phyloP scores from a whole-genome alignment of 53 echinoderm and acorn worm species.

The Astropecten irregularis region DNA sequence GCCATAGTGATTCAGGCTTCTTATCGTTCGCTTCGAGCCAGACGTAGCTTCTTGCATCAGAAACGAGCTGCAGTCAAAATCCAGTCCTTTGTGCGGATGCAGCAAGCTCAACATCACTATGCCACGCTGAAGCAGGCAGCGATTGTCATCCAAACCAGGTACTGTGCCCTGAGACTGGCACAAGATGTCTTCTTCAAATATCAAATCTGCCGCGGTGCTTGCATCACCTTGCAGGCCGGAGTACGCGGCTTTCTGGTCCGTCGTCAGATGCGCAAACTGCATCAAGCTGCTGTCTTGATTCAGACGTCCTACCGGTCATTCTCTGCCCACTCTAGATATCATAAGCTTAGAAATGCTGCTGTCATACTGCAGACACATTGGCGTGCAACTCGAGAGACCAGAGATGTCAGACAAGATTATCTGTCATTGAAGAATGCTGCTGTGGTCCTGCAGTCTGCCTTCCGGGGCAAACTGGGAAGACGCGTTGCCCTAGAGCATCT shows the following conservation, averaged over 20 bases:
- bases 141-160: constrained; percentile 58
- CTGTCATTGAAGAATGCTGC: constrained; percentile 48
- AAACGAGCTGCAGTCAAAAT: constrained; percentile 73
- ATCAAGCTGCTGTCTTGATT: constrained; percentile 63
- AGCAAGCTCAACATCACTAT: neutral
- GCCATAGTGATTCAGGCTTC: constrained; percentile 62
- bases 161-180: constrained; percentile 54
- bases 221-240: constrained; percentile 70
- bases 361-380: constrained; percentile 51
- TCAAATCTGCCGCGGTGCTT: constrained; percentile 41
- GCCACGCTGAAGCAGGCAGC: constrained; percentile 34
- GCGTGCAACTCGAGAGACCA: constrained; percentile 36
- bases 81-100: constrained; percentile 76
- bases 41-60: constrained; percentile 53
- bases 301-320: constrained; percentile 52
- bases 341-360: constrained; percentile 10
- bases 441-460: constrained; percentile 56
- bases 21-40: constrained; percentile 46
- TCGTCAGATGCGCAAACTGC: constrained; percentile 26
- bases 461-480: constrained; percentile 41
- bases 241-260: constrained; percentile 59
- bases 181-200: constrained; percentile 31
- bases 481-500: constrained; percentile 31
- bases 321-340: constrained; percentile 19
- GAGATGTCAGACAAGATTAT: constrained; percentile 4